A percentile compares a stretch with the other conserved stretches of the same genome.
phyloP scores from a whole-genome alignment of 2,113 vertebrate genomes.

The Indicator indicator region DNA sequence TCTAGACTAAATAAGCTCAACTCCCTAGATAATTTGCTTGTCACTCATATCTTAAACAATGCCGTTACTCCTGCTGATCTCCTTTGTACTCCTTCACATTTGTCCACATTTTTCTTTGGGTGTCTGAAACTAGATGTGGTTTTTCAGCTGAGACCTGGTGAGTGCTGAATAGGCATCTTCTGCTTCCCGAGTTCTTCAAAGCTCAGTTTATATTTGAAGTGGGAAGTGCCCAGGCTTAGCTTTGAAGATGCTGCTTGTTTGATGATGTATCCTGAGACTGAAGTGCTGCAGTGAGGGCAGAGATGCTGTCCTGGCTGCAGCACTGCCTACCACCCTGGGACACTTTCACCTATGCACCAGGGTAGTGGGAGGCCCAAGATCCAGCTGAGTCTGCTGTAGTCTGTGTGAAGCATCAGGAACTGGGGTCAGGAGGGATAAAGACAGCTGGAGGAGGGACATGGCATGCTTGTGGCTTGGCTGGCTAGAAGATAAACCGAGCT shows the following conservation, averaged over 20 bases:
- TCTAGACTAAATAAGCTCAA: constrained; percentile 28
- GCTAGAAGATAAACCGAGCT: neutral
- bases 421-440: neutral
- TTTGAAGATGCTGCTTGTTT: neutral
- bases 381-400: neutral
- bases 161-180: neutral
- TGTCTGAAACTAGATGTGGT: neutral
- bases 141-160: neutral
- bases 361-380: neutral
- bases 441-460: neutral
- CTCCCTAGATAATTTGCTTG: constrained; percentile 24
- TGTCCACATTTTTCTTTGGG: neutral
- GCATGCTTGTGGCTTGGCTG: neutral
- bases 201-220: neutral
- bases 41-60: constrained; percentile 3
- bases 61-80: constrained; percentile 3
- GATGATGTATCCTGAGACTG: neutral
- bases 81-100: constrained; percentile 5
- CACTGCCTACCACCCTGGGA: neutral
- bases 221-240: neutral
- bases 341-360: neutral
- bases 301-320: neutral
- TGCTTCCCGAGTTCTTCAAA: neutral
- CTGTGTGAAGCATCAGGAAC: neutral
- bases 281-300: neutral